Conservation (phyloP, 2,797 vertebrate species). For the Argentina silus region DNA sequence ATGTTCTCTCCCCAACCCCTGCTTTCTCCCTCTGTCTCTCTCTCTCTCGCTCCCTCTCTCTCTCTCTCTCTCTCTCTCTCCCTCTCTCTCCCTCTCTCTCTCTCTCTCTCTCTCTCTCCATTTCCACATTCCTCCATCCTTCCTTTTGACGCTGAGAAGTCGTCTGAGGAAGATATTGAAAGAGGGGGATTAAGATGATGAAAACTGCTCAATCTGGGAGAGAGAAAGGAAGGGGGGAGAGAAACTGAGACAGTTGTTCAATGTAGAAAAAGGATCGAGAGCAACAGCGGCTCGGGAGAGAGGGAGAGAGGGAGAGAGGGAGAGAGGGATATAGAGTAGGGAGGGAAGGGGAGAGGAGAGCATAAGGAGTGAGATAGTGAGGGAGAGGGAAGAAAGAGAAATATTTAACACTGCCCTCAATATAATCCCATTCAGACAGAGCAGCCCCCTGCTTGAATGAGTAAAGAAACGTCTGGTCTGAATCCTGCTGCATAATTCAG, state of each 20-base stretch:
- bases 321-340: conserved; percentile 2
- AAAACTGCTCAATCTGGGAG: conserved; percentile 34
- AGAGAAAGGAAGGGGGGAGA: conserved; percentile 4
- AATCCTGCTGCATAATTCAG: conserved; percentile 63
- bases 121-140: conserved; percentile 26
- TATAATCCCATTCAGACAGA: conserved; percentile 8
- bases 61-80: conserved; percentile 19
- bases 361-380: conserved; percentile 9
- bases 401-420: conserved; percentile 28
- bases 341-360: conserved; percentile 27
- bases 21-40: not conserved
- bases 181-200: conserved; percentile 47
- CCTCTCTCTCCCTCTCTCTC: conserved; percentile 8
- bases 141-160: conserved; percentile 34
- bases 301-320: conserved; percentile 10
- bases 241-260: conserved; percentile 21
- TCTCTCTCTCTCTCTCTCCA: conserved; percentile 30
- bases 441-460: conserved; percentile 30
- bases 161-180: conserved; percentile 23
- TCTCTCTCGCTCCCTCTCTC: not conserved
- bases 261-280: not conserved
- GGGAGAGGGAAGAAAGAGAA: conserved; percentile 28
- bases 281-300: conserved; percentile 8
- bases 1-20: conserved; percentile 11
- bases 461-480: conserved; percentile 34